Evolutionary conservation across 2,113 vertebrate species (phyloP), one percentile per base, ranked within the genome.

Genomic region (Prolemur simus): DNA sequence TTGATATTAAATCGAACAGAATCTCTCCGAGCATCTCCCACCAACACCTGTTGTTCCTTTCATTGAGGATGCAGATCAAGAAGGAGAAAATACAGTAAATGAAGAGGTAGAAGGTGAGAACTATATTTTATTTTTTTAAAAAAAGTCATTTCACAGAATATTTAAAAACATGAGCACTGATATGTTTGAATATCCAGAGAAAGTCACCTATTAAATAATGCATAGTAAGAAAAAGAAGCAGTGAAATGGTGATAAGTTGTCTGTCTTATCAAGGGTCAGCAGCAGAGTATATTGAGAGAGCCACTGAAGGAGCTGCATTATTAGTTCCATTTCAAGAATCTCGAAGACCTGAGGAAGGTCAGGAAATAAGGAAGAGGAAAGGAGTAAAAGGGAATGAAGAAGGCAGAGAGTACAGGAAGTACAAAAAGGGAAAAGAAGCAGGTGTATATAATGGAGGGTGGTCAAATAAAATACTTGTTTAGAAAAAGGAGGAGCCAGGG

Each of bases 71-170:
- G 97, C 88, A 91, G 64, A 52, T 69, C 97, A 97, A 96, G 77
- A 63, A 58, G 84, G 80, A 56, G 97, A 93, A 87, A 56, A 60
- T 95, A 86, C 92, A 68, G 94, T 97, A 90, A 97, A 97, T 90
- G 97, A 98, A 15, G 93, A 8, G 15, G 60, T 97, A 97, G 98
- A 99, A 96, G 98, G 99, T 99, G 98, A 98, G 96, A 89, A 23
- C 15, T 84, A 0, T 49, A 83, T 93, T 87, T 93, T 29, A 25
- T 39, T 39, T 45, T 49, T 12, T 2, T n/a, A n/a, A 56, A 37
- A 58, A 45, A 84, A 39, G 15, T 84, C 25, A 78, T 63, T 71
- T 84, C 77, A 63, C 13, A 71, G 54, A 76, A n/a, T 87, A 60
- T 64, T 39, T 91, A 87, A 91, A 69, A 89, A 47, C 49, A 80